Conservation (phyloP, 2,888 invertebrate species). For the Gastrophysa polygoni region DNA sequence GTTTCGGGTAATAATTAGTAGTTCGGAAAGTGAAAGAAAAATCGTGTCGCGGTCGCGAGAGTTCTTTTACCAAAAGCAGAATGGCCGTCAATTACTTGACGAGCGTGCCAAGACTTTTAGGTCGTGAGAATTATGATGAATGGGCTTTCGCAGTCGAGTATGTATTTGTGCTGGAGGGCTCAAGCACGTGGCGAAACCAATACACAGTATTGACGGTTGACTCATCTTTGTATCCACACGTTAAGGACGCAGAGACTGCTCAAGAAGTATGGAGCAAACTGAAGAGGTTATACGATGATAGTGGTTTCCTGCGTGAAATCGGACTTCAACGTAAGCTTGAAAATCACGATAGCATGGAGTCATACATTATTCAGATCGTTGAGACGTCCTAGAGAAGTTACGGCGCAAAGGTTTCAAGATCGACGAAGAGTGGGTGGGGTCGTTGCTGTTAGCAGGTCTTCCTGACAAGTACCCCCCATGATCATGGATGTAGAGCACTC, state of each 20-base stretch:
- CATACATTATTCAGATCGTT: conserved; percentile 39
- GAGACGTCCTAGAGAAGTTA: conserved; percentile 36
- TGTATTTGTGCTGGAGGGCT: conserved; percentile 28
- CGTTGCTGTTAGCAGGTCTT: conserved; percentile 38
- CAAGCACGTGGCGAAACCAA: conserved; percentile 11
- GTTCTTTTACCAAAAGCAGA: background rate
- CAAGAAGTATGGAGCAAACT: conserved; percentile 31
- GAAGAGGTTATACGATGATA: conserved; percentile 29
- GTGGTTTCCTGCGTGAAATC: conserved; percentile 29
- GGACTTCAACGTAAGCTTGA: conserved; percentile 38
- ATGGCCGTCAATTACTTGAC: conserved; percentile 25
- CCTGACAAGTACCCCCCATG: conserved; percentile 38
- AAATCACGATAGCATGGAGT: conserved; percentile 36
- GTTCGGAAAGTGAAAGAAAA: background rate
- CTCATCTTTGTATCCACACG: conserved; percentile 38
- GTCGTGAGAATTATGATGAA: conserved; percentile 41
- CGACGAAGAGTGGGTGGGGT: conserved; percentile 32
- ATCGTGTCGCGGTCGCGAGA: background rate
- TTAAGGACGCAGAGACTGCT: conserved; percentile 35
- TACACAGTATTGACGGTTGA: conserved; percentile 40
- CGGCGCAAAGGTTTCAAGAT: conserved; percentile 35
- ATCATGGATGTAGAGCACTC: conserved; percentile 43
- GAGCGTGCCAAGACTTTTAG: conserved; percentile 31
- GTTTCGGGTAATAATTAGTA: no score
- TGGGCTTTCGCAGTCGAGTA: conserved; percentile 37